Conservation (phyloP, 2,113 vertebrate genomes). For the Cnemophilus loriae region DNA sequence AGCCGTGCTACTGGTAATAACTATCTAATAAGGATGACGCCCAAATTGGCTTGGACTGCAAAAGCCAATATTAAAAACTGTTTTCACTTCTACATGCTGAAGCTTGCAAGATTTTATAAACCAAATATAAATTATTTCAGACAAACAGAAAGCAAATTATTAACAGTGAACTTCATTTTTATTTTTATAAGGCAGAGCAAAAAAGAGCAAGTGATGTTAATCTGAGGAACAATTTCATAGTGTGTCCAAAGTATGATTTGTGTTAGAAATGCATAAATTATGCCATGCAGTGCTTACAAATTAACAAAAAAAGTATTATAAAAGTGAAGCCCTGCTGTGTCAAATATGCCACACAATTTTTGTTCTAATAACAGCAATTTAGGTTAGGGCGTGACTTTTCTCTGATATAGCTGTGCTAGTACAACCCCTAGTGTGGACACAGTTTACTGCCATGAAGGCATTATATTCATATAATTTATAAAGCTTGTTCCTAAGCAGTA, state of each 20-base stretch:
- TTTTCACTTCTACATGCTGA: background rate
- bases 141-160: background rate
- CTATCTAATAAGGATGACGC: background rate
- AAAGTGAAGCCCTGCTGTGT: constrained; percentile 9
- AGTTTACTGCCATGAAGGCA: constrained; percentile 30
- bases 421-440: constrained; percentile 64
- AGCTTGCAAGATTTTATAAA: background rate
- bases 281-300: background rate
- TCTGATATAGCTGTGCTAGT: constrained; percentile 52
- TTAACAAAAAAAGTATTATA: constrained; percentile 3
- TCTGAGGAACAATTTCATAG: background rate
- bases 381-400: constrained; percentile 43
- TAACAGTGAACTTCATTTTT: background rate
- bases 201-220: constrained; percentile 24
- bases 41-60: background rate
- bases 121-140: background rate
- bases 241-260: background rate
- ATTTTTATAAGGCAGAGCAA: background rate
- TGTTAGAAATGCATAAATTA: constrained; percentile 1
- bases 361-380: constrained; percentile 34
- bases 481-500: background rate
- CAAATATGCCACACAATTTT: constrained; percentile 32
- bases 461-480: background rate
- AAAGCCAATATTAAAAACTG: background rate
- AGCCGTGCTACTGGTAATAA: background rate